Evolutionary conservation across 2,113 vertebrate genomes (phyloP).

Genomic region (Phaethornis superciliosus): DNA sequence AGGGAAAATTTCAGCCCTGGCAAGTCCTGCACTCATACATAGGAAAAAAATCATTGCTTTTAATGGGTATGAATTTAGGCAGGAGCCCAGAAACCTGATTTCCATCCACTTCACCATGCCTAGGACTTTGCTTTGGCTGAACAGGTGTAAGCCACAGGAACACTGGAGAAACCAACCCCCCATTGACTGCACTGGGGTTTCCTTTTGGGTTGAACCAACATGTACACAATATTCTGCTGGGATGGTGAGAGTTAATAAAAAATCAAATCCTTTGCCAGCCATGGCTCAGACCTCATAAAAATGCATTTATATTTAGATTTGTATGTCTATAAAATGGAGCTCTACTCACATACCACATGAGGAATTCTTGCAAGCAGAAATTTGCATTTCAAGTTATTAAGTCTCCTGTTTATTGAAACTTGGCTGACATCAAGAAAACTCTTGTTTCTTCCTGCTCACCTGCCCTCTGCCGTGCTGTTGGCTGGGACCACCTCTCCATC

Average conservation of each 20-base stretch:
- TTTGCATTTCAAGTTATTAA: slow-evolving; percentile 49
- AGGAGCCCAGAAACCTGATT: background rate
- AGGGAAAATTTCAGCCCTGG: background rate
- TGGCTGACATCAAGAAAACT: background rate
- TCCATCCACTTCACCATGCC: background rate
- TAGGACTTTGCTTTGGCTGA: background rate
- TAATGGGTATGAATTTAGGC: background rate
- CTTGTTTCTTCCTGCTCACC: slow-evolving; percentile 69
- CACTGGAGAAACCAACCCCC: background rate
- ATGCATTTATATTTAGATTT: background rate
- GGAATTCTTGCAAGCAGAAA: background rate
- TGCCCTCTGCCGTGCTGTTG: slow-evolving; percentile 81
- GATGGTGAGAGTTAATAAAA: background rate
- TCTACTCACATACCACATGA: rapidly evolving
- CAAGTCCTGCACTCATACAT: rapidly evolving
- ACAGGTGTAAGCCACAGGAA: background rate
- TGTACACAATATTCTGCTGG: background rate
- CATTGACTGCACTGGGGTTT: too few species aligned
- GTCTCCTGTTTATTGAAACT: background rate
- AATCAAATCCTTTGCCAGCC: background rate
- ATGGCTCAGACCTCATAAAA: background rate
- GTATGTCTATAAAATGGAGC: background rate
- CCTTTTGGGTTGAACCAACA: background rate
- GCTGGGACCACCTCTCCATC: slow-evolving; percentile 78
- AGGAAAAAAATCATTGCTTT: background rate